A percentile compares a stretch with the other conserved stretches of the same genome.
phyloP scores from a whole-genome alignment of 2,797 vertebrate species.

The Cryptoblepharus egeriae region DNA sequence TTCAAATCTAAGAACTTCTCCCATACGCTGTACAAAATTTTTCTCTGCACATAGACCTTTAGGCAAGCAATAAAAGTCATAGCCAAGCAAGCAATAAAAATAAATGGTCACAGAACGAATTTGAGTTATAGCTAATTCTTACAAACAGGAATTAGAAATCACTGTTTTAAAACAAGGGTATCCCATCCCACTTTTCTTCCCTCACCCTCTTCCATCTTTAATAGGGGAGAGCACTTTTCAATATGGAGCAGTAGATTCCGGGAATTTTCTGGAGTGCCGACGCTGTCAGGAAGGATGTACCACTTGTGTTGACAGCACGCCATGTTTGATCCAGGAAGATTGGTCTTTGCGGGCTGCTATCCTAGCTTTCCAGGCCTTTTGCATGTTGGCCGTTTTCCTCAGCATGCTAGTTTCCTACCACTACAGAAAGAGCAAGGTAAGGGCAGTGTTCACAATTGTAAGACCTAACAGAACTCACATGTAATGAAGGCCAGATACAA shows the following conservation, averaged over 20 bases:
- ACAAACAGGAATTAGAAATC: neutral
- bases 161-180: neutral
- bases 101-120: neutral
- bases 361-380: slow-evolving; percentile 86
- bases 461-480: neutral
- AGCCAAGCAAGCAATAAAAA: neutral
- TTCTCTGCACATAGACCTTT: neutral
- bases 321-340: slow-evolving; percentile 88
- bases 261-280: slow-evolving; percentile 79
- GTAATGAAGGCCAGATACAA: neutral
- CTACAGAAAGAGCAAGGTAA: slow-evolving; percentile 85
- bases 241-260: neutral
- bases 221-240: slow-evolving; percentile 44
- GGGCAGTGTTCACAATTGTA: neutral
- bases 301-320: slow-evolving; percentile 82
- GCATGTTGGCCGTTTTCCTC: slow-evolving; percentile 90
- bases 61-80: neutral
- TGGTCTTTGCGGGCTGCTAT: slow-evolving; percentile 79
- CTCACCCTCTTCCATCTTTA: slow-evolving; percentile 46
- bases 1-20: neutral
- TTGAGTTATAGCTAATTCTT: neutral
- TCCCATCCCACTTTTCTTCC: neutral
- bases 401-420: slow-evolving; percentile 91
- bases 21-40: neutral
- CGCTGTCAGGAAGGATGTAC: slow-evolving; percentile 88